Conservation (phyloP, 2,113 vertebrate species). For the Cisticola juncidis region DNA sequence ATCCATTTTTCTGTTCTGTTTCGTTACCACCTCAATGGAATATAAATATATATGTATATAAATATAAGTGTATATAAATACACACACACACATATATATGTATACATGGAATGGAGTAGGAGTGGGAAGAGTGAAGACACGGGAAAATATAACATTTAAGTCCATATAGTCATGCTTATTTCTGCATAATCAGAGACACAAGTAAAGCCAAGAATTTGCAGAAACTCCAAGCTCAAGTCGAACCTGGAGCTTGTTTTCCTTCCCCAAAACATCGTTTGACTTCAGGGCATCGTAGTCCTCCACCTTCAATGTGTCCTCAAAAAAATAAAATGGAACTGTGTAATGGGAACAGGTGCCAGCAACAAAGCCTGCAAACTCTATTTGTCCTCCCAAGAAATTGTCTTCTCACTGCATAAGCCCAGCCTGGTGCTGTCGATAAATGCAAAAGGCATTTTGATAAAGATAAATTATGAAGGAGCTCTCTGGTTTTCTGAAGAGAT, state of each 20-base stretch:
- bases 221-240: neutral
- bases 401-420: conserved; percentile 14
- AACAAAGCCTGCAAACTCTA: conserved; percentile 33
- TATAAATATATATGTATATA: neutral
- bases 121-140: neutral
- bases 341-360: conserved; percentile 23
- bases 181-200: neutral
- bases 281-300: neutral
- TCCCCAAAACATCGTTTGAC: neutral
- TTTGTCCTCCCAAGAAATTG: conserved; percentile 41
- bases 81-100: accelerated
- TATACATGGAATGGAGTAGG: neutral
- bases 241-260: conserved; percentile 22
- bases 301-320: neutral
- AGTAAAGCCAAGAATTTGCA: neutral
- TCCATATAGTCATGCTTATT: neutral
- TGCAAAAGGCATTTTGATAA: conserved; percentile 38
- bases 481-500: conserved; percentile 50
- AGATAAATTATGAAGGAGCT: conserved; percentile 48
- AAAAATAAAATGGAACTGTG: neutral
- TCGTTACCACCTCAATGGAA: neutral
- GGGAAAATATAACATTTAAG: neutral
- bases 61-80: accelerated
- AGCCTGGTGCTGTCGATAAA: conserved; percentile 45
- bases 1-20: conserved; percentile 46